Evolutionary conservation across 2,888 invertebrate genomes (phyloP), one percentile per base, ranked within the genome.

Genomic region (Diogma glabrata): DNA sequence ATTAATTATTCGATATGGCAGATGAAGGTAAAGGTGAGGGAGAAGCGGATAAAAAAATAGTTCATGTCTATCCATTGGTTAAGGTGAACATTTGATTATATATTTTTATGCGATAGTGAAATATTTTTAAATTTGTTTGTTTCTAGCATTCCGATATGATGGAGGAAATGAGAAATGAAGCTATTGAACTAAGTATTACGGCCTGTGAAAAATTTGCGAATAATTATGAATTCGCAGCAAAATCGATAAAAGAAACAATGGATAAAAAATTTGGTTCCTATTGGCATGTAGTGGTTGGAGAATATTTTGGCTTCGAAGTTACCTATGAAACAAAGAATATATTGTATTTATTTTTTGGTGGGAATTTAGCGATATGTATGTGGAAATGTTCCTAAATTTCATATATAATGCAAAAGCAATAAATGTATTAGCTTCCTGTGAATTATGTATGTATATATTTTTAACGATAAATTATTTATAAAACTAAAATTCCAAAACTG

Each of bases 281-380:
- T 53, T 95, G 94, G 81, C 91, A 93, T 70, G 90, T 87, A n/a
- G 86, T 95, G 1, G 87, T 96, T 4, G 96, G 96, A 6, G 95
- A 96, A 75, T 91, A 89, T 53, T 95, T 84, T 71, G 94, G 93
- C 45, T 92, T 92, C 70, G 91, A 92, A 68, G 80, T 94, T 54
- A 89, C 91, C 2, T 90, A 92, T 67, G 92, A 95, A 72, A 84
- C 87, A 53, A 87, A 87, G 65, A 85, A 85, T 59, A 77, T 92
- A 55, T 75, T 92, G 55, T 89, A 91, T 68, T 78, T 93, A 76
- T 93, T 84, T 71, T 92, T 92, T 64, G 93, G 86, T 53, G 94
- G 94, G 50, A 94, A 90, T 68, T 75, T 89, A 60, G 94, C 90
- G 12, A 80, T 92, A 52, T 79, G 86, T 61, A 77, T 89, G 52